Percentiles rank a stretch among this genome's conserved stretches.
Conservation (phyloP, 2,113 vertebrate species). For the Capra hircus region DNA sequence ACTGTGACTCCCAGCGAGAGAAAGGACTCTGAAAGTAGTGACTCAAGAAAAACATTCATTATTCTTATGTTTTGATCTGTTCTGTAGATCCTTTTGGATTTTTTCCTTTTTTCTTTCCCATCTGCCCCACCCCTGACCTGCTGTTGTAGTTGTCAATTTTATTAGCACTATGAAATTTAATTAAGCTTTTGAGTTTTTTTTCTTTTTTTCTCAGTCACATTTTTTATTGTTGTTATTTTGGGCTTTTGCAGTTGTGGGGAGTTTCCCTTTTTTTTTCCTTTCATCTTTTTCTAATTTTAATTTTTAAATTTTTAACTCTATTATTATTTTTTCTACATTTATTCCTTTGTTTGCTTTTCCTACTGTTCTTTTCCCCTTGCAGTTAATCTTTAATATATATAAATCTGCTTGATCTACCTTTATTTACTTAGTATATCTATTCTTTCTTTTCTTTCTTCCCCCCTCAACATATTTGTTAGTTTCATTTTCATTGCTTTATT, state of each 20-base stretch:
- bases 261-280: background rate
- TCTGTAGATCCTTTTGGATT: background rate
- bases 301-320: background rate
- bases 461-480: background rate
- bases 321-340: background rate
- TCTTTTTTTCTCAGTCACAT: background rate
- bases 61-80: background rate
- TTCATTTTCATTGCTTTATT: background rate
- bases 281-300: background rate
- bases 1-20: background rate
- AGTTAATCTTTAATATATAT: background rate
- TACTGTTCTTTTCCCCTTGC: background rate
- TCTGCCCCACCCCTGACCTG: accelerated
- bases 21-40: background rate
- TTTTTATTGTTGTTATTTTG: background rate
- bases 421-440: background rate
- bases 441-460: background rate
- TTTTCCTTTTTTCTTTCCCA: background rate
- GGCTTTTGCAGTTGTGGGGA: background rate
- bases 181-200: background rate
- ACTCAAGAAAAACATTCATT: background rate
- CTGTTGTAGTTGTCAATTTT: background rate
- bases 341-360: background rate
- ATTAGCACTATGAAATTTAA: background rate
- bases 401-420: background rate